A percentile compares a stretch with the other conserved stretches of the same genome.
Evolutionary conservation across 2,888 invertebrate genomes (phyloP).

Genomic region (Sialis lutaria): DNA sequence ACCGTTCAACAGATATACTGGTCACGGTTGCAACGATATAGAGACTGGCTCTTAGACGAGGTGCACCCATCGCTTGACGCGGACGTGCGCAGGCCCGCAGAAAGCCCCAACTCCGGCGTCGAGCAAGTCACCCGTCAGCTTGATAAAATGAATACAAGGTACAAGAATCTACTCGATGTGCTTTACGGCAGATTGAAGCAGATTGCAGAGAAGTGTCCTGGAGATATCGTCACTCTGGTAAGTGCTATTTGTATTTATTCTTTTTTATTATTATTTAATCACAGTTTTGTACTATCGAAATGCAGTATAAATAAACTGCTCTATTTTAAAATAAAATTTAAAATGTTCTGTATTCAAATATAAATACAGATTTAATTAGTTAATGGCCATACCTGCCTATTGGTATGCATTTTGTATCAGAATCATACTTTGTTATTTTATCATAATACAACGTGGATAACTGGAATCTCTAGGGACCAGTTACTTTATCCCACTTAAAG

Average conservation of each 20-base stretch:
- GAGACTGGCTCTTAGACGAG: constrained; percentile 66
- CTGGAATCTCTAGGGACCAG: too few species aligned
- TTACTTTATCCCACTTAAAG: too few species aligned
- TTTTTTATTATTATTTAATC: neutral
- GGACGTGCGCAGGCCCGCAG: constrained; percentile 12
- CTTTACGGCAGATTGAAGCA: constrained; percentile 51
- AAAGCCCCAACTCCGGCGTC: constrained; percentile 22
- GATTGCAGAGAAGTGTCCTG: constrained; percentile 47
- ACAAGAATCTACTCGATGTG: constrained; percentile 50
- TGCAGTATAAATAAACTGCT: too few species aligned
- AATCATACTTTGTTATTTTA: too few species aligned
- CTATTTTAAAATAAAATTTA: too few species aligned
- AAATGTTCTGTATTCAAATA: too few species aligned
- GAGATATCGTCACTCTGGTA: constrained; percentile 61
- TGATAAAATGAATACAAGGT: constrained; percentile 65
- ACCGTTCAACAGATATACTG: constrained; percentile 57
- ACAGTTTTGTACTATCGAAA: too few species aligned
- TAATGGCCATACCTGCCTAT: too few species aligned
- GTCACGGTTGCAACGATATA: constrained; percentile 67
- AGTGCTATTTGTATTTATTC: constrained; percentile 22
- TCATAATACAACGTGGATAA: too few species aligned
- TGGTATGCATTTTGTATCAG: too few species aligned
- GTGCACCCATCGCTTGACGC: constrained; percentile 64
- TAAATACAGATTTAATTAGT: too few species aligned
- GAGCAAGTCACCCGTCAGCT: constrained; percentile 60